Evolutionary conservation across 2,113 vertebrate species (phyloP), one percentile per base, ranked within the genome.

Genomic region (Pterophyllum scalare): DNA sequence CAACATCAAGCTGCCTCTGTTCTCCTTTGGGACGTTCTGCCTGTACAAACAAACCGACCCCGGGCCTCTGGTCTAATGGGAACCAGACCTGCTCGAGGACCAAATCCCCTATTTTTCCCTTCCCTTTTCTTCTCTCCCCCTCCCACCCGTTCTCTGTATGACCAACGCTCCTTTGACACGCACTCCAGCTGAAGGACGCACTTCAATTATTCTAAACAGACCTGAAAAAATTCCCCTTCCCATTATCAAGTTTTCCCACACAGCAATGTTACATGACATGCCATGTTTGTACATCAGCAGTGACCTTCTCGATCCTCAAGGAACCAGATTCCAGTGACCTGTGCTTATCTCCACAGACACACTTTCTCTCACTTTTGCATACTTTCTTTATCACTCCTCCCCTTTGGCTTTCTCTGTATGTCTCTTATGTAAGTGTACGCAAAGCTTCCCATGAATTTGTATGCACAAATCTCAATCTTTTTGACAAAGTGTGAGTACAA

Each of bases 191-290:
- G 90, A 93, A 90, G 90, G 91, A 94, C 86, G 83, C 94, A 95
- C 92, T 94, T 93, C 94, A 96, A 94, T 96, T 95, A 96, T 94
- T 85, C 90, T 90, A 95, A 95, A 95, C 94, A 95, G 95, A 96
- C 95, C 95, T 95, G 94, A 96, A 96, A 95, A 91, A 94, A 92
- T 94, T 94, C 84, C 88, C 84, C 78, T 80, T 91, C 93, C 82
- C 87, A 62, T 85, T 84, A 79, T 57, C 46, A 38, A 72, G 46
- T 58, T 94, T 96, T 95, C 94, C 94, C 94, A 95, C 91, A 93
- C 88, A 77, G 65, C 56, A 59, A 62, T 62, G 19, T 79, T 61
- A 87, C 80, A 80, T 70, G 85, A 83, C 83, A 83, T 92, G 82
- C 89, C 83, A 74, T 52, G 80, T 89, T 61, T 86, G 84, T 46